A percentile compares a stretch with the other conserved stretches of the same genome.
phyloP scores from a whole-genome alignment of 2,797 vertebrate genomes.

The Simalia tracyae region DNA sequence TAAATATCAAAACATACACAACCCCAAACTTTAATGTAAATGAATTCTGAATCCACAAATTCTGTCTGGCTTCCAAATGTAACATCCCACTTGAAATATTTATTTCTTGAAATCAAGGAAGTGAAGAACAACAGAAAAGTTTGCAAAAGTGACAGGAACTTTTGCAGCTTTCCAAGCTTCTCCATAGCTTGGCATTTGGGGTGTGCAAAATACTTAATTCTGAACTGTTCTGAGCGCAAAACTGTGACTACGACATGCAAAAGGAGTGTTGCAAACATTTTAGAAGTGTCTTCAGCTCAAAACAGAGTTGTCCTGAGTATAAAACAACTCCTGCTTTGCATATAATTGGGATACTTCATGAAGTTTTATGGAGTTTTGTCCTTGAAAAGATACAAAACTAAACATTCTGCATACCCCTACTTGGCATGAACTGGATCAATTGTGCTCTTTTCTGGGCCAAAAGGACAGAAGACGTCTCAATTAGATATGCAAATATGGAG shows the following conservation, averaged over 20 bases:
- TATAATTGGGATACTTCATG: background rate
- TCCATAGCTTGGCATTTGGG: background rate
- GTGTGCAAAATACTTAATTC: background rate
- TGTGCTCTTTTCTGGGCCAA: background rate
- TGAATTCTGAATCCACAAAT: background rate
- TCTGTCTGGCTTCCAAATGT: background rate
- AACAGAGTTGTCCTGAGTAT: background rate
- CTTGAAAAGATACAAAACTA: background rate
- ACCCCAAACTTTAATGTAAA: background rate
- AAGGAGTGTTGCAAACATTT: background rate
- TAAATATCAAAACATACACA: background rate
- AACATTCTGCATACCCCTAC: too few species aligned
- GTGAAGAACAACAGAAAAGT: background rate
- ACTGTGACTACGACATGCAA: background rate
- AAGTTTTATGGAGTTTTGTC: background rate
- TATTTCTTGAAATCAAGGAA: background rate
- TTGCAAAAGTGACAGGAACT: background rate
- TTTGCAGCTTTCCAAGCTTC: background rate
- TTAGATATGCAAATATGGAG: too few species aligned
- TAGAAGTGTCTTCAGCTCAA: background rate
- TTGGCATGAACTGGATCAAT: background rate
- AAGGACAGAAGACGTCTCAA: background rate
- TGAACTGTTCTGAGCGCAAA: background rate
- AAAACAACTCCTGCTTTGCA: background rate
- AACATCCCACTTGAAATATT: background rate